Evolutionary conservation across 2,113 vertebrate species (phyloP), one percentile per base, ranked within the genome.

Genomic region (Oreochromis niloticus): DNA sequence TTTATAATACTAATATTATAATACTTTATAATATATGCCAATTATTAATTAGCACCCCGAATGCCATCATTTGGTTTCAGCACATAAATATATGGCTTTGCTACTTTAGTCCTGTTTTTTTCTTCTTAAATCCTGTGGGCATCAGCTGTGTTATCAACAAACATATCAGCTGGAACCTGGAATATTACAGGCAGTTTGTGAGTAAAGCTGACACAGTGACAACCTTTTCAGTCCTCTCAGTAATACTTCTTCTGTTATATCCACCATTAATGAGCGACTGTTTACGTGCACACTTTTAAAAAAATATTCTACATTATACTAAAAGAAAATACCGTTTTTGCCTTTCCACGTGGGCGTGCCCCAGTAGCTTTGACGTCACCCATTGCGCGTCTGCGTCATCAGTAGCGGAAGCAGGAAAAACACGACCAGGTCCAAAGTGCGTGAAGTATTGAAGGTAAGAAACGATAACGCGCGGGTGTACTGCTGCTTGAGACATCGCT

Each of bases 401-500:
- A 43, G 36, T 24, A 41, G 22, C 19, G 63, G 36, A 71, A 71
- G 36, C 34, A 41, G 36, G 36, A 41, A 22, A 52, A 68, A 68
- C 63, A 22, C 19, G 19, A 41, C 4, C 17, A 22, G n/a, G 36
- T 41, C 12, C 36, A 9, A 41, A 24, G 17, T 22, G 14, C 17
- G 10, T 66, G 34, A 39, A 39, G 63, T 39, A n/a, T 7, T 10
- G 7, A 30, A 3, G 34, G 63, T 14, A 24, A 71, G 63, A 68
- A 13, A 5, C 3, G 4, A 30, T 7, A 30, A 9, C 4, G 6
- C 61, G 14, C 34, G 10, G 34, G 30, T 8, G 32, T 12, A 3
- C 30, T 32, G 56, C 56, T 9, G 7, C 7, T 13, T 0, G 56
- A 14, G 27, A 30, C 24, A 0, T 6, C 14, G 16, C 32, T 7